These are phyloP conservation scores for Schizopygopsis pylzovi DNA, from an alignment of 2,797 vertebrate species.

Conservation along the genomic window DNA sequence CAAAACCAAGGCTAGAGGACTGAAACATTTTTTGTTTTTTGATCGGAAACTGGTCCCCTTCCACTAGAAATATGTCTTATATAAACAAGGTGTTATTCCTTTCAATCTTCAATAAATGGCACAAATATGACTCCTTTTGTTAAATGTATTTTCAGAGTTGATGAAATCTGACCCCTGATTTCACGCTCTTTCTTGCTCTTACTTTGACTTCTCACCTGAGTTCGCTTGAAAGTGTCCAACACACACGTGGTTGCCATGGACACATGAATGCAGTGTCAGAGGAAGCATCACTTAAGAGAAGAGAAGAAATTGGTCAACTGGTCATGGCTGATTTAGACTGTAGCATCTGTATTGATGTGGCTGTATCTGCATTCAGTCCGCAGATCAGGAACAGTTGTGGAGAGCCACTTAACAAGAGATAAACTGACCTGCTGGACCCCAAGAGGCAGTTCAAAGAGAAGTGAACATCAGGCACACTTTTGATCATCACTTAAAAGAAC, in stretches of 20 bases:
- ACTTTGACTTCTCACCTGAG: slow-evolving; percentile 32
- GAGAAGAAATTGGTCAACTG: background rate
- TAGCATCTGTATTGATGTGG: slow-evolving; percentile 59
- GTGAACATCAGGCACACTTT: background rate
- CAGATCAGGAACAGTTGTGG: slow-evolving; percentile 59
- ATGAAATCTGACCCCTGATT: background rate
- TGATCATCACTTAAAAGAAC: background rate
- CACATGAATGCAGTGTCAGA: background rate
- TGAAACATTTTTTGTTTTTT: background rate
- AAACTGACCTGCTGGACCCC: background rate
- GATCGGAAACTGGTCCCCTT: background rate
- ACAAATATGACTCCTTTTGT: background rate
- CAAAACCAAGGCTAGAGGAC: background rate
- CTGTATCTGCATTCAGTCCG: slow-evolving; percentile 62
- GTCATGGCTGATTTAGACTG: background rate
- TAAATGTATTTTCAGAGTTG: background rate
- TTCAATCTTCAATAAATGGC: background rate
- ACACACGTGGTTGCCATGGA: slow-evolving; percentile 24
- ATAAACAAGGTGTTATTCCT: background rate
- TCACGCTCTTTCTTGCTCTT: background rate
- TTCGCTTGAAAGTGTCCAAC: background rate
- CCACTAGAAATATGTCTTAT: background rate
- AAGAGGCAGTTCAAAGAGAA: slow-evolving; percentile 8
- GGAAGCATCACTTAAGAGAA: background rate
- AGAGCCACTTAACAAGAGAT: background rate